Base-by-base conservation (phyloP, 2,888 invertebrate genomes). In the Drosophila histrio region DNA sequence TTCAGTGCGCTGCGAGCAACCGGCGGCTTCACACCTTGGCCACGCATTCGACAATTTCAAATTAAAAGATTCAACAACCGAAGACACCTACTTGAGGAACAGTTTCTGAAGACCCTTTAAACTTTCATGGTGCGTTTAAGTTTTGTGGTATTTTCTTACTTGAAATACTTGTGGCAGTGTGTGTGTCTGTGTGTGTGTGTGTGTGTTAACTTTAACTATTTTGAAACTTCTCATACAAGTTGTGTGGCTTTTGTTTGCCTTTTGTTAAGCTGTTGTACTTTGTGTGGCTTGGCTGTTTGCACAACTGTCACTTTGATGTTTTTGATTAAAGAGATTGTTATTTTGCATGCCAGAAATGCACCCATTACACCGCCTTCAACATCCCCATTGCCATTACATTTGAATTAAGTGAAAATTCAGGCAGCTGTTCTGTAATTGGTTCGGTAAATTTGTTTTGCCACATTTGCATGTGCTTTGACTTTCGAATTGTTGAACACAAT, bases 1-100 rank as follows among this genome's bases (percentile, higher is more conserved):
- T 59, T 85, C 67, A 84, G 84, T 87, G 82, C 85, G 85, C 76
- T 77, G 79, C 67, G 77, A 81, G 69, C 84, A 66, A 79, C 78
- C 79, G 84, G 76, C 82, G 87, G 70, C 79, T 72, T 70, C 60
- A 72, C 82, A 87, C 81, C 82, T 87, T 19, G 69, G 52, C 67
- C 58, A 64, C 70, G 71, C 71, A 77, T 60, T 36, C 61, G 46
- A 65, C 34, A 54, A 15, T 13, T 34, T 7, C 6, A 24, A 49
- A 26, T 22, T 15, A 43, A 47, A 46, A 36, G 11, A 32, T 26
- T 49, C 17, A 26, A 26, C 32, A 44, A 39, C 28, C n/a, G 11
- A 43, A 36, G 24, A 28, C 24, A 17, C 13, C 50, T n/a, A 44
- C 56, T 58, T 24, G 36, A 65, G 22, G 58, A 74, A 59, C 47